Conservation (phyloP, 2,888 invertebrate species). For the Caenorhabditis zanzibari region DNA sequence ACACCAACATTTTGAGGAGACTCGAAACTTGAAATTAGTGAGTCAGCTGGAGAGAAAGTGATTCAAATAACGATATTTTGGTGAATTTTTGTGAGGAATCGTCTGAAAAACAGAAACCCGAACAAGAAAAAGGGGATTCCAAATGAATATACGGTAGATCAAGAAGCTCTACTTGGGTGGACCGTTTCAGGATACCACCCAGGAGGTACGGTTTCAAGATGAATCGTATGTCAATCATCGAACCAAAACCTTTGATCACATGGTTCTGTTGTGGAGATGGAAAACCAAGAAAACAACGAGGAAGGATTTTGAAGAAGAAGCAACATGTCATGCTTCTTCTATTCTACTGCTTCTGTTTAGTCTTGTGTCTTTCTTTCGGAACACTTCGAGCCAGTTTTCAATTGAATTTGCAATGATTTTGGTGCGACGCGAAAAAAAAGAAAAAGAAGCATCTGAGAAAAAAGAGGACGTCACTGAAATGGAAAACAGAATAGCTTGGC, state of each 20-base stretch:
- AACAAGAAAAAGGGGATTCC: too few relatives aligned
- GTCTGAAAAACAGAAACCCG: too few relatives aligned
- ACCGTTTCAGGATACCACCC: too few relatives aligned
- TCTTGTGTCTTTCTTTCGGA: slow-evolving; percentile 33
- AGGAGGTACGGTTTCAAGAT: too few relatives aligned
- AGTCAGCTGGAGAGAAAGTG: neutral
- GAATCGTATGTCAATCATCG: too few relatives aligned
- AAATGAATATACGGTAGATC: too few relatives aligned
- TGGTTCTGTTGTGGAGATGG: slow-evolving; percentile 1
- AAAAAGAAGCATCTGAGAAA: slow-evolving; percentile 13
- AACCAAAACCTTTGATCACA: neutral
- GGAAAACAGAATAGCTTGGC: slow-evolving; percentile 12
- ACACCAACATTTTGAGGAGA: slow-evolving; percentile 1
- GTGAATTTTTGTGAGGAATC: too few relatives aligned
- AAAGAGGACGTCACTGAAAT: slow-evolving; percentile 43
- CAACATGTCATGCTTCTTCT: slow-evolving; percentile 46
- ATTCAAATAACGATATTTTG: neutral
- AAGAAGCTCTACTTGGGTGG: too few relatives aligned
- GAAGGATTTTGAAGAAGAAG: slow-evolving; percentile 12
- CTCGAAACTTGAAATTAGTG: neutral
- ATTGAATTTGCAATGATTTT: slow-evolving; percentile 67
- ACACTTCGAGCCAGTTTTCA: slow-evolving; percentile 58
- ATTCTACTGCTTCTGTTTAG: slow-evolving; percentile 16
- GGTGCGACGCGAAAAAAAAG: slow-evolving; percentile 25
- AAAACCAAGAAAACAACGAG: slow-evolving; percentile 2